These are phyloP conservation scores for Chaetodon auriga DNA, from an alignment of 2,113 vertebrate genomes.

Conservation along the genomic window DNA sequence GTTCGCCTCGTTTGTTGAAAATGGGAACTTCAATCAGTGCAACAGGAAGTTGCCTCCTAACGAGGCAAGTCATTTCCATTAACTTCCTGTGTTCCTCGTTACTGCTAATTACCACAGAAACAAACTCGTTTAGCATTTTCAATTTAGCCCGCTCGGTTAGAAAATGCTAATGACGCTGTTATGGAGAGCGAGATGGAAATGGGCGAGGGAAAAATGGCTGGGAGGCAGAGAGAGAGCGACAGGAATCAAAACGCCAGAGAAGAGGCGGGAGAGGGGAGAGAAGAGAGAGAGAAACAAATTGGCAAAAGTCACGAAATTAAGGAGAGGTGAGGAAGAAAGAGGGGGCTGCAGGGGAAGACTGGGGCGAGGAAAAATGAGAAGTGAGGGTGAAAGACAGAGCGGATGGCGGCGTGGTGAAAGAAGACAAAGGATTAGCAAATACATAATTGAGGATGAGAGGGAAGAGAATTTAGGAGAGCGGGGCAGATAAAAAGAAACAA, in stretches of 20 bases:
- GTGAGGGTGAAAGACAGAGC: neutral
- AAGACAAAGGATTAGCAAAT: slow-evolving; percentile 30
- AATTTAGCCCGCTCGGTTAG: slow-evolving; percentile 81
- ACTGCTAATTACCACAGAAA: slow-evolving; percentile 82
- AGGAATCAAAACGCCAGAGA: slow-evolving; percentile 45
- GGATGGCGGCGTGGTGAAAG: slow-evolving; percentile 9
- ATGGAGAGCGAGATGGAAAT: slow-evolving; percentile 71
- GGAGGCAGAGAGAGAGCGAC: slow-evolving; percentile 55
- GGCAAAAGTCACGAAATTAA: slow-evolving; percentile 39
- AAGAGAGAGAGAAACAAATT: slow-evolving; percentile 35
- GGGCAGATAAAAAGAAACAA: slow-evolving; percentile 9
- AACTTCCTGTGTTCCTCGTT: slow-evolving; percentile 86
- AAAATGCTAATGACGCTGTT: slow-evolving; percentile 86
- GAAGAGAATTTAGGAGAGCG: slow-evolving; percentile 10
- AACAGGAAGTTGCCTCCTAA: slow-evolving; percentile 76
- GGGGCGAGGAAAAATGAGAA: slow-evolving; percentile 10
- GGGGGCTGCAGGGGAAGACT: neutral
- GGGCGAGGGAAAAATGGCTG: slow-evolving; percentile 53
- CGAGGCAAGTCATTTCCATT: slow-evolving; percentile 83
- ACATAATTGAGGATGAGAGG: slow-evolving; percentile 20
- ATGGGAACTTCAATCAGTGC: slow-evolving; percentile 77
- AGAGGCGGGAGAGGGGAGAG: neutral
- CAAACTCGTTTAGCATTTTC: slow-evolving; percentile 86
- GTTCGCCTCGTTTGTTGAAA: slow-evolving; percentile 66
- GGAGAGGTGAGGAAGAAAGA: slow-evolving; percentile 7